phyloP scores from a whole-genome alignment of 2,113 vertebrate genomes.

The Coracopsis vasa region DNA sequence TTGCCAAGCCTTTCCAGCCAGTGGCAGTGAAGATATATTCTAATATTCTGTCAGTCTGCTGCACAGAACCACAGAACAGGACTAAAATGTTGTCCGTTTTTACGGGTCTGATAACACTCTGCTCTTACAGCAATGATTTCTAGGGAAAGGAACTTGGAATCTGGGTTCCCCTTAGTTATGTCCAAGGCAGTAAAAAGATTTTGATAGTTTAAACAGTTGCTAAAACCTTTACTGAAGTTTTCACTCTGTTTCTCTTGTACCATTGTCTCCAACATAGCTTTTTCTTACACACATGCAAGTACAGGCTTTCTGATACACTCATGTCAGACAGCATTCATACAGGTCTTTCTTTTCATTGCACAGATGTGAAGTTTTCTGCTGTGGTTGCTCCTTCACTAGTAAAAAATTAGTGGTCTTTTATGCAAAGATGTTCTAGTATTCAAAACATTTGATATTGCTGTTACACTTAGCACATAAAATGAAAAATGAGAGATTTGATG shows the following conservation, averaged over 20 bases:
- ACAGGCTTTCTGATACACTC: background rate
- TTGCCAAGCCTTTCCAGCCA: background rate
- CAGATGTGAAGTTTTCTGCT: background rate
- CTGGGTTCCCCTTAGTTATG: background rate
- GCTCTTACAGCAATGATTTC: background rate
- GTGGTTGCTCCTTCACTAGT: background rate
- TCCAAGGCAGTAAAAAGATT: background rate
- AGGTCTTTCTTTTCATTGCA: background rate
- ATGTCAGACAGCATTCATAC: background rate
- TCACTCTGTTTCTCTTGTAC: background rate
- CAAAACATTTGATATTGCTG: background rate
- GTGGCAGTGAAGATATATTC: background rate
- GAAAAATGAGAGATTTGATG: background rate
- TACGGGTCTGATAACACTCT: background rate
- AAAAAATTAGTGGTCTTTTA: background rate
- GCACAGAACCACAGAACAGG: background rate
- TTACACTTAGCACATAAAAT: background rate
- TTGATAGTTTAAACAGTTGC: background rate
- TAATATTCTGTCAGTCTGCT: background rate
- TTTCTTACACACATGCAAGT: background rate
- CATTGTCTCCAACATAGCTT: background rate
- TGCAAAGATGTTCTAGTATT: background rate
- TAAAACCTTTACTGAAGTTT: background rate
- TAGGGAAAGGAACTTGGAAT: background rate
- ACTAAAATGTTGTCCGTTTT: background rate